Conservation (phyloP, 2,797 vertebrate species). For the Poeciliopsis turneri region DNA sequence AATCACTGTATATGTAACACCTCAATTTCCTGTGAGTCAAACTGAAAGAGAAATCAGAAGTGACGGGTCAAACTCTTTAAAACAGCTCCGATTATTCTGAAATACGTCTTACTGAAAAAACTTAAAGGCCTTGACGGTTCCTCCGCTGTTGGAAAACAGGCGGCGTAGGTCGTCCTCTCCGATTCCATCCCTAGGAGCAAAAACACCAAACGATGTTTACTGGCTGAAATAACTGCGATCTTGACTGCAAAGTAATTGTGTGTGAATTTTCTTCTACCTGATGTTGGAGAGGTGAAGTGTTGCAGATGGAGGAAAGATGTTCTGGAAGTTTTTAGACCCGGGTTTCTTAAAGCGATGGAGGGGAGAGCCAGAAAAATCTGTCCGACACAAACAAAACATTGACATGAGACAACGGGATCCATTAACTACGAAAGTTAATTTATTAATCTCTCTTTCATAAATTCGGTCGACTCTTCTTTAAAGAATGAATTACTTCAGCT, state of each 20-base stretch:
- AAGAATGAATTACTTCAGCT: neutral
- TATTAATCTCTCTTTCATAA: neutral
- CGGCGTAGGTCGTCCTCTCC: slow-evolving; percentile 94
- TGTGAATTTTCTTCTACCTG: slow-evolving; percentile 79
- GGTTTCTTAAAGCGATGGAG: slow-evolving; percentile 98
- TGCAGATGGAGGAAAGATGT: slow-evolving; percentile 97
- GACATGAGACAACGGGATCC: neutral
- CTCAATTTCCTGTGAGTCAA: neutral
- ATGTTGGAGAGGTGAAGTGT: slow-evolving; percentile 98
- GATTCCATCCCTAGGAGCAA: slow-evolving; percentile 85
- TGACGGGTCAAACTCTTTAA: neutral
- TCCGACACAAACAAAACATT: slow-evolving; percentile 5
- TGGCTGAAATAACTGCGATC: neutral
- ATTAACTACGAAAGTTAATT: neutral
- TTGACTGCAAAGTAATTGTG: neutral
- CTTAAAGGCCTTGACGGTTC: slow-evolving; percentile 97
- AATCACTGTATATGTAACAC: neutral
- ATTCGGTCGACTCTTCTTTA: neutral
- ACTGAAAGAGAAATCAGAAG: neutral
- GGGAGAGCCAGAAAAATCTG: slow-evolving; percentile 95
- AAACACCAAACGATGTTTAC: slow-evolving; percentile 7
- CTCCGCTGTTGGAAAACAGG: slow-evolving; percentile 94
- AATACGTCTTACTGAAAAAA: slow-evolving; percentile 95
- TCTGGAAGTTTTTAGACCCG: slow-evolving; percentile 98
- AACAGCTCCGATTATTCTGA: neutral